Evolutionary conservation across 2,113 vertebrate species (phyloP).

Genomic region (Triplophysa siluroides): DNA sequence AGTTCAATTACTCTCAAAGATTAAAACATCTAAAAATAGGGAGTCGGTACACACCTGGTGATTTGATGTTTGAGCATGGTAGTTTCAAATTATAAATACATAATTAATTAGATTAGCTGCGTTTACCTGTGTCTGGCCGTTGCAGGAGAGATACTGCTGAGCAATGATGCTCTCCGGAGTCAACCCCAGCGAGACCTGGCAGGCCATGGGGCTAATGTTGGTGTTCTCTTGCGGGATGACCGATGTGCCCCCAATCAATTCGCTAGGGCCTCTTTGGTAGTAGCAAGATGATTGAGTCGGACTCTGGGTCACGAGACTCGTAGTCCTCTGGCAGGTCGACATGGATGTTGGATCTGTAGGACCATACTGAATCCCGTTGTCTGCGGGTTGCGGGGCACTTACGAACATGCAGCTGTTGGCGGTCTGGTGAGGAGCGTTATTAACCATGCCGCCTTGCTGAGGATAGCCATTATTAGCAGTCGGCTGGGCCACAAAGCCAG

Average conservation of each 20-base stretch:
- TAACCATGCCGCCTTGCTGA: slow-evolving; percentile 20
- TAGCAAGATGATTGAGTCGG: slow-evolving; percentile 50
- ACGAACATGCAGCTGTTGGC: slow-evolving; percentile 60
- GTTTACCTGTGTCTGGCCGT: slow-evolving; percentile 66
- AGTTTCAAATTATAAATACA: slow-evolving; percentile 5
- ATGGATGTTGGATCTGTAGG: neutral
- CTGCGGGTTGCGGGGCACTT: neutral
- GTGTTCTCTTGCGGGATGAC: slow-evolving; percentile 39
- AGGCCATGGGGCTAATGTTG: slow-evolving; percentile 36
- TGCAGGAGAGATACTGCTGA: slow-evolving; percentile 58
- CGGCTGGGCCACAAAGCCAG: slow-evolving; percentile 47
- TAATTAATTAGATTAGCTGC: neutral
- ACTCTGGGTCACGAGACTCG: slow-evolving; percentile 6
- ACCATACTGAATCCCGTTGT: slow-evolving; percentile 36
- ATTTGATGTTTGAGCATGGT: neutral
- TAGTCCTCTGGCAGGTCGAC: slow-evolving; percentile 17
- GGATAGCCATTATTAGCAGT: slow-evolving; percentile 34
- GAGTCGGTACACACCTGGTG: neutral
- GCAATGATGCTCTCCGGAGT: slow-evolving; percentile 21
- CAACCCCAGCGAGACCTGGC: slow-evolving; percentile 40
- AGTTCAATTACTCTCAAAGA: neutral
- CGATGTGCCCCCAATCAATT: neutral
- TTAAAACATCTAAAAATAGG: slow-evolving; percentile 3
- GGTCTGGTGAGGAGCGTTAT: neutral
- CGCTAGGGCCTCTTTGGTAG: slow-evolving; percentile 46